Evolutionary conservation across 1,140 invertebrate species (phyloP).

Genomic region (Drosophila virilis): DNA sequence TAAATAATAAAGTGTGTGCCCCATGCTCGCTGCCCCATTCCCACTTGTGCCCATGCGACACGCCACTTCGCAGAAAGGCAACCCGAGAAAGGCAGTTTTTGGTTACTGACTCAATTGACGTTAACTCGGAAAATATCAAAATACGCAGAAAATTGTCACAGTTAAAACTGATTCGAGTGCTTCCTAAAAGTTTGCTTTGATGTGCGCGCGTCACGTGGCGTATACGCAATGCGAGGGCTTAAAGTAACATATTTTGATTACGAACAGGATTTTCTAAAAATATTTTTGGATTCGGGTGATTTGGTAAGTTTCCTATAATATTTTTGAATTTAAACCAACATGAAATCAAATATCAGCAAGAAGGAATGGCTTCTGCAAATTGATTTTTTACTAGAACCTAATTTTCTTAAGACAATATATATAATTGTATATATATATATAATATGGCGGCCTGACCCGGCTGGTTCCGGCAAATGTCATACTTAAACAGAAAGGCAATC

Average conservation of each 20-base stretch:
- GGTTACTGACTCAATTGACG: conserved; percentile 27
- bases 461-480: no score
- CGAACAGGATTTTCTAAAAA: not conserved
- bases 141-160: conserved; percentile 17
- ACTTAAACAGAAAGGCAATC: no score
- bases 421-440: no score
- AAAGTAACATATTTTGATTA: not conserved
- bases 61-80: not conserved
- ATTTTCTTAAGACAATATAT: no score
- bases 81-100: conserved; percentile 7
- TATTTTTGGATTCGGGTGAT: not conserved
- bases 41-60: not conserved
- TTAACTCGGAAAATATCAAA: conserved; percentile 11
- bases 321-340: no score
- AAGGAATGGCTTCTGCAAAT: no score
- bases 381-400: no score
- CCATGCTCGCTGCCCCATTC: not conserved
- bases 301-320: no score
- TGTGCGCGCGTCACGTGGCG: conserved; percentile 42
- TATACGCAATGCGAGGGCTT: conserved; percentile 29
- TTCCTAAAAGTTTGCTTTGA: conserved; percentile 38
- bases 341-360: no score
- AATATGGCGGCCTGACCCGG: no score
- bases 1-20: conserved; percentile 72
- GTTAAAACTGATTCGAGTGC: not conserved